Evolutionary conservation across 1,140 invertebrate genomes (phyloP).

Genomic region (Papilio xuthus): DNA sequence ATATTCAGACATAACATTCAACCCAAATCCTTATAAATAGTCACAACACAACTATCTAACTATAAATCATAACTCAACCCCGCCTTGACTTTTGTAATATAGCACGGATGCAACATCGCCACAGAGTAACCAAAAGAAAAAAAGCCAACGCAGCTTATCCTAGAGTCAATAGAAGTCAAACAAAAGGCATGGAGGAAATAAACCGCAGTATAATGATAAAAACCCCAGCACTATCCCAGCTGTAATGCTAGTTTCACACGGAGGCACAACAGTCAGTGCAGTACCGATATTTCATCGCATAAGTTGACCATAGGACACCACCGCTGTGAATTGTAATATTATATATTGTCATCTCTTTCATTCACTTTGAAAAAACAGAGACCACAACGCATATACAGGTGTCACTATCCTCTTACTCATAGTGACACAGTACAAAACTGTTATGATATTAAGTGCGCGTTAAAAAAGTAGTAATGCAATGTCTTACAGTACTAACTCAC

Average conservation of each 20-base stretch:
- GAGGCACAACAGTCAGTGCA: not conserved
- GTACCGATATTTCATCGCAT: not conserved
- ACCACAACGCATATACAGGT: no score
- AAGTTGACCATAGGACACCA: no score
- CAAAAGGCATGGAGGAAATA: slow-evolving; percentile 42
- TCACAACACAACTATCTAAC: not conserved
- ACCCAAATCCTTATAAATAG: not conserved
- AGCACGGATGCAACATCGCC: not conserved
- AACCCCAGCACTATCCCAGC: slow-evolving; percentile 41
- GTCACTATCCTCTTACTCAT: no score
- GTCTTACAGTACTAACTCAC: not conserved
- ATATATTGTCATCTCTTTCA: no score
- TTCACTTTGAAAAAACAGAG: no score
- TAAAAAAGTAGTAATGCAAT: not conserved
- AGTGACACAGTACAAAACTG: no score
- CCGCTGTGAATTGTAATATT: no score
- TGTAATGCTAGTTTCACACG: slow-evolving; percentile 6
- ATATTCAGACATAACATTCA: not conserved
- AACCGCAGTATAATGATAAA: slow-evolving; percentile 43
- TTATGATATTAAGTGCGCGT: no score
- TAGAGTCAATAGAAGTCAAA: slow-evolving; percentile 33
- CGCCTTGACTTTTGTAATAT: slow-evolving; percentile 12
- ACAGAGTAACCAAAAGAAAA: slow-evolving; percentile 22
- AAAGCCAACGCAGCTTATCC: slow-evolving; percentile 34
- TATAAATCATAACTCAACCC: not conserved